Conservation (phyloP, 2,797 vertebrate species). For the Sorex maritimensis region DNA sequence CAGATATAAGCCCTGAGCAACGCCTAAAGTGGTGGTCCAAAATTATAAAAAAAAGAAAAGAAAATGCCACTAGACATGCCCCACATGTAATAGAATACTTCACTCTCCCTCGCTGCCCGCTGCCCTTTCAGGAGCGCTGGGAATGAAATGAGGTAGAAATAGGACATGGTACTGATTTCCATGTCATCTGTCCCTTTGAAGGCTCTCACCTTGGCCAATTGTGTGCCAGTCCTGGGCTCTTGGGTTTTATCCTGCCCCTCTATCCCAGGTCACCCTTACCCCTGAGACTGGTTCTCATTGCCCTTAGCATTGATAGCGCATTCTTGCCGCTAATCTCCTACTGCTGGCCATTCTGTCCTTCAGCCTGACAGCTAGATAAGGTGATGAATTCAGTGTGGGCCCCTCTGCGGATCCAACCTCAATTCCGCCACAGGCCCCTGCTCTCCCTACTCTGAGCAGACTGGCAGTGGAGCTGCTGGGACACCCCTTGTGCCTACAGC, state of each 20-base stretch:
- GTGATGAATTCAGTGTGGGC: neutral
- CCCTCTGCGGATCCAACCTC: neutral
- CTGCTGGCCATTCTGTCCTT: neutral
- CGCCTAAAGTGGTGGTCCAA: no score
- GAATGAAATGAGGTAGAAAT: slow-evolving; percentile 32
- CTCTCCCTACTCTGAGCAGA: neutral
- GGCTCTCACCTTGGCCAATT: neutral
- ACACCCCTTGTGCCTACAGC: slow-evolving; percentile 66
- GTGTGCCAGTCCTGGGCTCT: slow-evolving; percentile 16
- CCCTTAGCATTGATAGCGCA: neutral
- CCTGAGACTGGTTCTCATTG: slow-evolving; percentile 15
- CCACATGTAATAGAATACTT: slow-evolving; percentile 51
- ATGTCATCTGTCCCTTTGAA: slow-evolving; percentile 34
- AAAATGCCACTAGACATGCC: slow-evolving; percentile 33
- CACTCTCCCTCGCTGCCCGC: slow-evolving; percentile 16
- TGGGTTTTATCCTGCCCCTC: neutral
- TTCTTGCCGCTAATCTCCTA: neutral
- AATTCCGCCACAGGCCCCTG: neutral
- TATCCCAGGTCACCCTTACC: slow-evolving; percentile 16
- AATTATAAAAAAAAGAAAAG: no score
- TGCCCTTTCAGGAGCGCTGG: neutral
- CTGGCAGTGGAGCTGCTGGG: slow-evolving; percentile 37
- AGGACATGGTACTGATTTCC: slow-evolving; percentile 58
- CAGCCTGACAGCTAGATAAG: neutral
- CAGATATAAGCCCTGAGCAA: no score